Percentiles rank a stretch among this genome's conserved stretches.
phyloP scores from a whole-genome alignment of 2,888 invertebrate genomes.

The Rhogogaster chlorosoma region DNA sequence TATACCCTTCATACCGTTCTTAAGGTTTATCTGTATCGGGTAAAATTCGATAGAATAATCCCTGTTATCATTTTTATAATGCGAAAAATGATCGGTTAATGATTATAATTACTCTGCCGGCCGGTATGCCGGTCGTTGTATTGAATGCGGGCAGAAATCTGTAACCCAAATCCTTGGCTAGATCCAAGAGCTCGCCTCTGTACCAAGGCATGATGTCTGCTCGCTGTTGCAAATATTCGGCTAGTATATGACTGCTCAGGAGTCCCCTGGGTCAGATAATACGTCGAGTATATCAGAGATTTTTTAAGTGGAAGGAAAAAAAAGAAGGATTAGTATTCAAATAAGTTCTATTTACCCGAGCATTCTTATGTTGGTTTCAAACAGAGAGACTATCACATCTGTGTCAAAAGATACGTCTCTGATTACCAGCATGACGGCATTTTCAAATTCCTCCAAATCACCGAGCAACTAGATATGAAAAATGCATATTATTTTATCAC shows the following conservation, averaged over 20 bases:
- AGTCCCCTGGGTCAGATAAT: constrained; percentile 84
- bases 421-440: constrained; percentile 92
- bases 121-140: constrained; percentile 97
- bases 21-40: constrained; percentile 85
- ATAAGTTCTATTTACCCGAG: constrained; percentile 86
- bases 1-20: constrained; percentile 89
- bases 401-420: constrained; percentile 94
- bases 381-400: constrained; percentile 97
- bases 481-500: background rate
- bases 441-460: constrained; percentile 96
- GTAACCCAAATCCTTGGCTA: constrained; percentile 96
- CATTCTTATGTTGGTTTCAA: constrained; percentile 98
- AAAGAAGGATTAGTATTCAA: background rate
- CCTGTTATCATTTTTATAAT: background rate
- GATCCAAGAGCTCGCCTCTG: constrained; percentile 90
- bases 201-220: constrained; percentile 90
- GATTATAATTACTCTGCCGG: constrained; percentile 87
- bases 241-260: constrained; percentile 94
- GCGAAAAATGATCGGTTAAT: constrained; percentile 26
- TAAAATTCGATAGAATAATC: constrained; percentile 41
- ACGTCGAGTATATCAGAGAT: background rate
- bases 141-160: constrained; percentile 98
- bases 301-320: background rate
- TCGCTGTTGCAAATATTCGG: constrained; percentile 88
- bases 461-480: constrained; percentile 84